phyloP scores from a whole-genome alignment of 37 sponge, comb jelly and placozoan genomes.

The Tethya wilhelma region DNA sequence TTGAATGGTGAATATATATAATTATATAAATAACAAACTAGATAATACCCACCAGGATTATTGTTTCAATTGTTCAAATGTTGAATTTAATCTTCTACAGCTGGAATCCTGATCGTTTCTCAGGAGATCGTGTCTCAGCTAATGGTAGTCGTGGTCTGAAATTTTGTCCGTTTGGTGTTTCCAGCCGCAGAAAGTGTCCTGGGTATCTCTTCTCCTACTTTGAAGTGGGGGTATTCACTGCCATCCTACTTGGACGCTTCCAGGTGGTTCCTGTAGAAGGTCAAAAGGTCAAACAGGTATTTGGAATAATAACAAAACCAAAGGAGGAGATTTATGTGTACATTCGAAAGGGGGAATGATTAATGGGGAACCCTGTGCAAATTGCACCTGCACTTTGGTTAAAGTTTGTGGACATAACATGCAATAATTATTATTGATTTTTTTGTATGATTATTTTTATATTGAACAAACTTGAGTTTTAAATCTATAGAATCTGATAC shows the following conservation, averaged over 20 bases:
- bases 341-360: background rate
- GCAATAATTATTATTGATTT: no score
- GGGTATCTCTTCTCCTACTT: slow-evolving; percentile 86
- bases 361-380: no score
- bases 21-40: no score
- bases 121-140: background rate
- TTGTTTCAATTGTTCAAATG: no score
- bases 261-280: slow-evolving; percentile 13
- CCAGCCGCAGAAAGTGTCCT: slow-evolving; percentile 87
- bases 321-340: slow-evolving; percentile 4
- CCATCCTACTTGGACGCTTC: slow-evolving; percentile 59
- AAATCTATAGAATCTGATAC: no score
- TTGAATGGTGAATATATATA: slow-evolving; percentile 5
- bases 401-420: no score
- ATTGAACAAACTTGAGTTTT: no score
- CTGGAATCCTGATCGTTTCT: slow-evolving; percentile 84
- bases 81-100: no score
- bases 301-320: slow-evolving; percentile 17
- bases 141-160: slow-evolving; percentile 12
- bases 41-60: background rate
- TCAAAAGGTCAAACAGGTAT: slow-evolving; percentile 11
- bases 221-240: slow-evolving; percentile 70
- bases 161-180: slow-evolving; percentile 90
- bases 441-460: no score
- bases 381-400: no score